These are phyloP conservation scores for Junco hyemalis DNA, from an alignment of 2,113 vertebrate genomes.

Conservation along the genomic window DNA sequence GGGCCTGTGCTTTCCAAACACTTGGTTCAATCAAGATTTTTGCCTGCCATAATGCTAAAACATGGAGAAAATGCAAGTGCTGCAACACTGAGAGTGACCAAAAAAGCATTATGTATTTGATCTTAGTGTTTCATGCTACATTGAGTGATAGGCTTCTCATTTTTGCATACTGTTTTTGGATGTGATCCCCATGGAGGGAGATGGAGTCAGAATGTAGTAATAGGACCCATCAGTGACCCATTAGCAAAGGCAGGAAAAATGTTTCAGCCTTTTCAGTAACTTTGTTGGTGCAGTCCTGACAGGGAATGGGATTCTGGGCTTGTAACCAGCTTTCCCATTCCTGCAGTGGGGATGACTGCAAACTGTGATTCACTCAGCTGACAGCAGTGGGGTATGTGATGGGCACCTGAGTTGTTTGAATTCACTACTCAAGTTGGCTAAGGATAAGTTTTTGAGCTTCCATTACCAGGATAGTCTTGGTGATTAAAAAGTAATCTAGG, in stretches of 20 bases:
- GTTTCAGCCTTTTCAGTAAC: background rate
- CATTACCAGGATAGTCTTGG: background rate
- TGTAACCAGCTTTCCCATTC: background rate
- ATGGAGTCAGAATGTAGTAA: background rate
- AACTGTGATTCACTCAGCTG: background rate
- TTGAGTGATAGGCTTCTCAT: background rate
- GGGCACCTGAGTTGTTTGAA: background rate
- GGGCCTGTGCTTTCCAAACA: background rate
- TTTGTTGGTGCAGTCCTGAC: background rate
- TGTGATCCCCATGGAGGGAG: background rate
- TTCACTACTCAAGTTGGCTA: background rate
- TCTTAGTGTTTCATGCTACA: background rate
- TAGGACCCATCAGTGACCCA: background rate
- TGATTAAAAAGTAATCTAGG: background rate
- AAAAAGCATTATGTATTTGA: background rate
- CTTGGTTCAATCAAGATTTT: background rate
- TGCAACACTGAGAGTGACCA: background rate
- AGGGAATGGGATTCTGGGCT: background rate
- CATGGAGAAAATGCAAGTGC: background rate
- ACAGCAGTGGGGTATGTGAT: background rate
- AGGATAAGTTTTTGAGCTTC: background rate
- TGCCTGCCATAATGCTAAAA: background rate
- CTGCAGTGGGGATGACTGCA: fast-evolving
- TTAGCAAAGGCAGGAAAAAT: background rate
- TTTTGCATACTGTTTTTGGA: background rate